phyloP scores from a whole-genome alignment of 2,888 invertebrate species.

The Euproctis similis region DNA sequence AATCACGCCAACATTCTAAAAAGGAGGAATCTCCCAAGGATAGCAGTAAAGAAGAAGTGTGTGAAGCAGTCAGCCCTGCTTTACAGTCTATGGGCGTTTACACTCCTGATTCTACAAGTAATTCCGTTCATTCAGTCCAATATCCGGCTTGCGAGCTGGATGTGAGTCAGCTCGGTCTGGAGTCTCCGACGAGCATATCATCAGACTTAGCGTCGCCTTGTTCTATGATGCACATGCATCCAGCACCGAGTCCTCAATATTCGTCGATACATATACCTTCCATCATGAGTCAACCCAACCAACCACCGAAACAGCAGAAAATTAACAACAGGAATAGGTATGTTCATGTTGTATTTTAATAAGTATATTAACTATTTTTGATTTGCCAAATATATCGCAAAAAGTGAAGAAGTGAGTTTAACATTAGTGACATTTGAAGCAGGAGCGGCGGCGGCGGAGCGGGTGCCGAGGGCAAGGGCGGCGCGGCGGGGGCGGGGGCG shows the following conservation, averaged over 20 bases:
- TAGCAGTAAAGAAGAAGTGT: slow-evolving; percentile 56
- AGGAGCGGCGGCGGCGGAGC: slow-evolving; percentile 30
- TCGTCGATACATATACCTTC: slow-evolving; percentile 67
- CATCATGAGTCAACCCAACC: slow-evolving; percentile 70
- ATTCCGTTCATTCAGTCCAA: slow-evolving; percentile 86
- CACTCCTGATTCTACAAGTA: slow-evolving; percentile 88
- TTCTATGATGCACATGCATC: slow-evolving; percentile 79
- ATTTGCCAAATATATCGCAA: too few species aligned
- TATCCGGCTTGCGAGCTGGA: slow-evolving; percentile 89
- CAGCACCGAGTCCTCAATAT: slow-evolving; percentile 76
- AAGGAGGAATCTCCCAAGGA: slow-evolving; percentile 64
- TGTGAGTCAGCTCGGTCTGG: slow-evolving; percentile 87
- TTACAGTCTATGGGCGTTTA: slow-evolving; percentile 90
- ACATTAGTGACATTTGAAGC: background rate
- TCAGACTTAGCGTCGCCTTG: slow-evolving; percentile 89
- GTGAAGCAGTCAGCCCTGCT: slow-evolving; percentile 73
- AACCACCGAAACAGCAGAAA: slow-evolving; percentile 67
- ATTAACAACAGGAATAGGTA: slow-evolving; percentile 67
- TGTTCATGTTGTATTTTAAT: too few species aligned
- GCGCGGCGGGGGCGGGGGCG: slow-evolving; percentile 26
- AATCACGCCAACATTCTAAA: slow-evolving; percentile 48
- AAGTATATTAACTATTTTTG: too few species aligned
- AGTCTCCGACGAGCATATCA: slow-evolving; percentile 91
- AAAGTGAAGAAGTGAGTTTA: background rate
- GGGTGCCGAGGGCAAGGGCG: slow-evolving; percentile 3